Evolutionary conservation across 1,140 invertebrate genomes (phyloP).

Genomic region (Hypsibius dujardini): DNA sequence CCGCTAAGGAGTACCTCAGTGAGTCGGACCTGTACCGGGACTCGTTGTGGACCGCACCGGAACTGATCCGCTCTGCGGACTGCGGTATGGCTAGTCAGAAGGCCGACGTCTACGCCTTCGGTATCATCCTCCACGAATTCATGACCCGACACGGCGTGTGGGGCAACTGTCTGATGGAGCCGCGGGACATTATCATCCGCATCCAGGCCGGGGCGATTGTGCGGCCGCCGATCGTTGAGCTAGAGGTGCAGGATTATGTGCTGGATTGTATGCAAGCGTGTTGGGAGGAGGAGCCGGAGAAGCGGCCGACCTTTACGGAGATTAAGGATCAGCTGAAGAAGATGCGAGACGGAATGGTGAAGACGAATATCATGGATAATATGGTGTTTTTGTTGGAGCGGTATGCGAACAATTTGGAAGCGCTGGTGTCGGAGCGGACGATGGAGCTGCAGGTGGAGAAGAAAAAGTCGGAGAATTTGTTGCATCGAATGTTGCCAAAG

Average conservation of each 20-base stretch:
- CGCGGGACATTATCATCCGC: not conserved
- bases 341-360: constrained; percentile 74
- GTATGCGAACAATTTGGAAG: constrained; percentile 69
- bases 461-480: constrained; percentile 12
- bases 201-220: constrained; percentile 21
- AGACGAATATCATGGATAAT: constrained; percentile 70
- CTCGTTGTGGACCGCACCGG: constrained; percentile 55
- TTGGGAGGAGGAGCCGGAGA: constrained; percentile 56
- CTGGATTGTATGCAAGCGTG: constrained; percentile 55
- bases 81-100: constrained; percentile 48
- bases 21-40: constrained; percentile 21
- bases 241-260: constrained; percentile 53
- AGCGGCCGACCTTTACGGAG: constrained; percentile 62
- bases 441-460: constrained; percentile 36
- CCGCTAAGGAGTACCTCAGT: constrained; percentile 39
- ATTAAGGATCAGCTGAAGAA: constrained; percentile 59
- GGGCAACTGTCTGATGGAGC: constrained; percentile 36
- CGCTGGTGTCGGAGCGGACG: constrained; percentile 25
- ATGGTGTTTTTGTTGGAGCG: constrained; percentile 85
- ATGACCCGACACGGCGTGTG: constrained; percentile 41
- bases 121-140: constrained; percentile 72
- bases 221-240: constrained; percentile 34
- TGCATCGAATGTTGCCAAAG: constrained; percentile 13
- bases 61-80: constrained; percentile 44
- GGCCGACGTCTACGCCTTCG: constrained; percentile 86